Base-by-base conservation (phyloP, 2,113 vertebrate species). In the Orientallactaga bullata region DNA sequence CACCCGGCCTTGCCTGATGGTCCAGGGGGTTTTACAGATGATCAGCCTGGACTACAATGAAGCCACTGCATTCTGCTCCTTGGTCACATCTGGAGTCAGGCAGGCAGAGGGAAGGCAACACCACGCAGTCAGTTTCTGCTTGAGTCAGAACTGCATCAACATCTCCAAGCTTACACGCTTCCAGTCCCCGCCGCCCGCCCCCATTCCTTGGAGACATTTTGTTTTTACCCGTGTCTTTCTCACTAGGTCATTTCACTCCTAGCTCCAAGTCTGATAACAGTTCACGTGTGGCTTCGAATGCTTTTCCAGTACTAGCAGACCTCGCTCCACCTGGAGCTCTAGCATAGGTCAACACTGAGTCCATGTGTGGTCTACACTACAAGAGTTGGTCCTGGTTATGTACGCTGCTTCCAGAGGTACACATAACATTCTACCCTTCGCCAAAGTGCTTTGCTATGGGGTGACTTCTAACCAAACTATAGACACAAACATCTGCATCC, bases 11-110 rank as follows among this genome's bases (percentile, higher is more conserved):
- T 85, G 96, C 18, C 30, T 30, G 63, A 97, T 51, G 51, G 76
- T n/a, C n/a, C 4, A 84, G 85, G 90, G 97, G 18, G 89, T 94
- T 61, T 96, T 55, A 88, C 96, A 97, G 7, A 51, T 15, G 55
- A 55, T 55, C 55, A 13, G 55, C 7, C 55, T 15, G 55, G 55
- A 11, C 2, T 55, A 55, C 55, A 15, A 13, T 15, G 97, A 97
- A 77, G 30, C 21, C 21, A 51, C 1, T 9, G 16, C 1, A 11
- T 97, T 97, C 90, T 97, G 97, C 28, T 97, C 96, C 61, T 97
- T 93, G 97, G 89, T 97, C 98, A 42, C 95, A 97, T 71, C 83
- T 89, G 42, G 69, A 51, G 4, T 28, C 11, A 63, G 32, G 39
- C 18, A 71, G 60, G 30, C 23, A 51, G 9, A 39, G 37, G 42